These are phyloP conservation scores for Furcifer pardalis DNA, from an alignment of 2,797 vertebrate species.

Conservation along the genomic window DNA sequence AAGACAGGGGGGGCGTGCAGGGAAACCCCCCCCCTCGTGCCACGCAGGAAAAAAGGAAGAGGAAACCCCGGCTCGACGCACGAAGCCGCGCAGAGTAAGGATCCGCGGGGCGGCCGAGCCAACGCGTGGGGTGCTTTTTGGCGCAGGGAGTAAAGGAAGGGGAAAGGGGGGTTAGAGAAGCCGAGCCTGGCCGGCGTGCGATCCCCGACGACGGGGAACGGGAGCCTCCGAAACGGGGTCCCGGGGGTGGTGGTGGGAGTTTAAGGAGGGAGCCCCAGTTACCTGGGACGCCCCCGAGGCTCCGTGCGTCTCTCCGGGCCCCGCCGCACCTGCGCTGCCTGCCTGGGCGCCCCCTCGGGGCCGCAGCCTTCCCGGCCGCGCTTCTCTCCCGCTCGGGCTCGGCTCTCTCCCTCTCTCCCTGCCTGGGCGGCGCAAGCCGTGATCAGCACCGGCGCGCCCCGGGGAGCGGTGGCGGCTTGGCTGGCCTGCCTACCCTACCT, in stretches of 20 bases:
- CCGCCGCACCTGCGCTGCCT: slow-evolving; percentile 26
- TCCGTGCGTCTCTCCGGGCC: not conserved
- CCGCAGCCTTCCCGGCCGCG: slow-evolving; percentile 12
- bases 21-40: not conserved
- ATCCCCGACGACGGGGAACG: slow-evolving; percentile 12
- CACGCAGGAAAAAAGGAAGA: not conserved
- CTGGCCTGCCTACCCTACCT: slow-evolving; percentile 36
- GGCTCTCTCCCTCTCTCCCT: not conserved
- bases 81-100: not conserved
- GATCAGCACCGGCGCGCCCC: slow-evolving; percentile 30
- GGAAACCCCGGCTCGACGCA: not conserved
- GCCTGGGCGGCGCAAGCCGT: slow-evolving; percentile 26
- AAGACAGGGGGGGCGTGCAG: not conserved
- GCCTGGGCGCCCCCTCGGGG: slow-evolving; percentile 32
- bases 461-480: slow-evolving; percentile 13
- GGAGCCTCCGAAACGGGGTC: not conserved
- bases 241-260: not conserved
- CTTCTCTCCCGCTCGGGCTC: not conserved
- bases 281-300: not conserved
- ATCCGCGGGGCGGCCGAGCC: not conserved
- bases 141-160: not conserved
- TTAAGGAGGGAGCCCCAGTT: not conserved
- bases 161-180: not conserved
- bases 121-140: not conserved
- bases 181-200: slow-evolving; percentile 38